phyloP scores from a whole-genome alignment of 1,140 invertebrate species.

The Bombus superbus region DNA sequence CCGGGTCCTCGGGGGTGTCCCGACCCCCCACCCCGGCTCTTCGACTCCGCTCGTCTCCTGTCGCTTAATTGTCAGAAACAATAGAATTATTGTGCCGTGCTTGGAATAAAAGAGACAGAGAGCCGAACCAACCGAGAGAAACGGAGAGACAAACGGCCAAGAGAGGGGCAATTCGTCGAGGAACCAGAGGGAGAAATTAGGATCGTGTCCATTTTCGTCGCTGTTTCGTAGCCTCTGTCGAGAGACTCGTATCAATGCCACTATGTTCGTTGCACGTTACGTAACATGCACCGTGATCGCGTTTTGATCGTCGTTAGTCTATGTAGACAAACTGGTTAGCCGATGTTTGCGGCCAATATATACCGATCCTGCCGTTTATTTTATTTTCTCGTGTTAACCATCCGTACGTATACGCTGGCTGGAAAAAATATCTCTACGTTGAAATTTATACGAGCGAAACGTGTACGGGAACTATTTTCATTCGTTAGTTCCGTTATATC shows the following conservation, averaged over 20 bases:
- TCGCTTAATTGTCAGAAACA: constrained; percentile 67
- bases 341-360: not conserved
- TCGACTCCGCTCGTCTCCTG: constrained; percentile 22
- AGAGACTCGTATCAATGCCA: constrained; percentile 16
- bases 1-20: constrained; percentile 32
- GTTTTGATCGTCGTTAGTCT: constrained; percentile 17
- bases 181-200: constrained; percentile 1
- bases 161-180: not conserved
- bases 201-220: constrained; percentile 41
- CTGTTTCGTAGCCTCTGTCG: not conserved
- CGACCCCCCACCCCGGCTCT: not conserved
- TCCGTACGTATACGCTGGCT: not conserved
- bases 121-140: not conserved
- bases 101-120: constrained; percentile 15
- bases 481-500: too few species aligned
- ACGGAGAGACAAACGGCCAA: not conserved
- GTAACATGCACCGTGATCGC: constrained; percentile 16
- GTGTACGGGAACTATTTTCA: too few species aligned
- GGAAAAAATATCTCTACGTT: too few species aligned
- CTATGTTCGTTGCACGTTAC: constrained; percentile 9
- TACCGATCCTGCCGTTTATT: not conserved
- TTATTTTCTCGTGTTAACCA: not conserved
- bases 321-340: not conserved
- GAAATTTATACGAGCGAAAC: too few species aligned
- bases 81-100: constrained; percentile 62